Evolutionary conservation across 2,888 invertebrate genomes (phyloP).

Genomic region (Dasysyrphus albostriatus): DNA sequence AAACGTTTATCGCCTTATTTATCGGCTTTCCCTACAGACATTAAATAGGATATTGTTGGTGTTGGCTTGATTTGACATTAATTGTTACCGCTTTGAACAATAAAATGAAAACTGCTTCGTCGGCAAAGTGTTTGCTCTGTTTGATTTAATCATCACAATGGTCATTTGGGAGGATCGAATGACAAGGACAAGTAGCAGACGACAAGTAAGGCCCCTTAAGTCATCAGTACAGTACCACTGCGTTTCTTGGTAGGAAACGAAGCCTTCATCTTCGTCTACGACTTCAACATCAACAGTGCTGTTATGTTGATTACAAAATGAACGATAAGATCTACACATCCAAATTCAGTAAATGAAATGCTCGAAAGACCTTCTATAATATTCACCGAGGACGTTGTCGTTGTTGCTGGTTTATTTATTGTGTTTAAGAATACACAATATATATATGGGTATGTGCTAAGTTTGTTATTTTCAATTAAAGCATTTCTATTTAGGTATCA

Average conservation of each 20-base stretch:
- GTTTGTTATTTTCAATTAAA: slow-evolving; percentile 58
- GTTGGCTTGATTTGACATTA: slow-evolving; percentile 70
- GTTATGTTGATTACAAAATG: slow-evolving; percentile 54
- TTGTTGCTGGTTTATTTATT: neutral
- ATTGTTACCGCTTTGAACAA: slow-evolving; percentile 66
- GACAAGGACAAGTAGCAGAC: neutral
- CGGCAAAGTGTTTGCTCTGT: slow-evolving; percentile 58
- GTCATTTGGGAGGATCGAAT: slow-evolving; percentile 51
- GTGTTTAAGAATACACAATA: neutral
- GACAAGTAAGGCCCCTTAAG: slow-evolving; percentile 13
- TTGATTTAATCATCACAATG: slow-evolving; percentile 69
- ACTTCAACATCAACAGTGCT: neutral
- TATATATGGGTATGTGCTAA: neutral
- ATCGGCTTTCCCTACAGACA: slow-evolving; percentile 44
- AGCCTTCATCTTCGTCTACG: neutral
- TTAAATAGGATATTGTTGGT: slow-evolving; percentile 27
- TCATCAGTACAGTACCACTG: neutral
- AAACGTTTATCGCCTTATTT: slow-evolving; percentile 58
- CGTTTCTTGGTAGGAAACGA: neutral
- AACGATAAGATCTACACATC: slow-evolving; percentile 59
- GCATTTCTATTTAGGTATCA: slow-evolving; percentile 47
- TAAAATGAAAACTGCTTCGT: slow-evolving; percentile 64
- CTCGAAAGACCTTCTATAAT: neutral
- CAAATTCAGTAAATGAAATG: slow-evolving; percentile 9
- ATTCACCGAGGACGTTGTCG: neutral